Evolutionary conservation across 2,797 vertebrate genomes (phyloP).

Genomic region (Apogon talboti): DNA sequence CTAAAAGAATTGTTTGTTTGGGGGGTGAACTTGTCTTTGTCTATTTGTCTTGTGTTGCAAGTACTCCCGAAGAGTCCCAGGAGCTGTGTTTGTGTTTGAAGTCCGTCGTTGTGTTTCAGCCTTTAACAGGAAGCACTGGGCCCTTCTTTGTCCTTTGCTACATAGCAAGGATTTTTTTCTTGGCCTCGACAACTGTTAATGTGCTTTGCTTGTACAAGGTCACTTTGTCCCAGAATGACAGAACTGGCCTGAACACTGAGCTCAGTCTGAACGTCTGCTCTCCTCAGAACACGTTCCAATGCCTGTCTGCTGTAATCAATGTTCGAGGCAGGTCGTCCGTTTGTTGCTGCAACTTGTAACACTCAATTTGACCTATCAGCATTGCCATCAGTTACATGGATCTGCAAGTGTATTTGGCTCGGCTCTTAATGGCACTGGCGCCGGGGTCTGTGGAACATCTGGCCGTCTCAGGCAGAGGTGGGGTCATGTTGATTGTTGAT

Average conservation of each 20-base stretch:
- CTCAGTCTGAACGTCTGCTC: slow-evolving; percentile 53
- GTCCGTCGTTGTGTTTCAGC: slow-evolving; percentile 17
- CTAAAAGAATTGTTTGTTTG: too few species aligned
- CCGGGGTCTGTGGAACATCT: slow-evolving; percentile 73
- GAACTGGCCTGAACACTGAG: slow-evolving; percentile 49
- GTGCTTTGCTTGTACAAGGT: slow-evolving; percentile 65
- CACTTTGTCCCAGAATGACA: slow-evolving; percentile 56
- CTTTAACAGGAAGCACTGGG: slow-evolving; percentile 24
- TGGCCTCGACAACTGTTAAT: slow-evolving; percentile 49
- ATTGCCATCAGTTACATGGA: slow-evolving; percentile 72
- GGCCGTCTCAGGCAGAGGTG: slow-evolving; percentile 64
- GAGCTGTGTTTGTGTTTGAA: slow-evolving; percentile 13
- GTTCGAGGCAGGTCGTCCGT: slow-evolving; percentile 56
- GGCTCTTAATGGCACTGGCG: slow-evolving; percentile 71
- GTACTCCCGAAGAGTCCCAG: slow-evolving; percentile 3
- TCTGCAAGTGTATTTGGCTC: slow-evolving; percentile 76
- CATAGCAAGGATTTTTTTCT: slow-evolving; percentile 34
- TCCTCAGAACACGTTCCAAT: slow-evolving; percentile 51
- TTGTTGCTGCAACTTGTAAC: slow-evolving; percentile 75
- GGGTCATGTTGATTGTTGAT: slow-evolving; percentile 60
- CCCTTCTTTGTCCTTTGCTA: slow-evolving; percentile 17
- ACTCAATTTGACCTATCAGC: slow-evolving; percentile 79
- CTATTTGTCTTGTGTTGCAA: neutral
- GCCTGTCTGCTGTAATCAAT: slow-evolving; percentile 69
- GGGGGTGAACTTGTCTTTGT: too few species aligned